Base-by-base conservation (phyloP, 2,888 invertebrate genomes). In the Aricia artaxerxes region DNA sequence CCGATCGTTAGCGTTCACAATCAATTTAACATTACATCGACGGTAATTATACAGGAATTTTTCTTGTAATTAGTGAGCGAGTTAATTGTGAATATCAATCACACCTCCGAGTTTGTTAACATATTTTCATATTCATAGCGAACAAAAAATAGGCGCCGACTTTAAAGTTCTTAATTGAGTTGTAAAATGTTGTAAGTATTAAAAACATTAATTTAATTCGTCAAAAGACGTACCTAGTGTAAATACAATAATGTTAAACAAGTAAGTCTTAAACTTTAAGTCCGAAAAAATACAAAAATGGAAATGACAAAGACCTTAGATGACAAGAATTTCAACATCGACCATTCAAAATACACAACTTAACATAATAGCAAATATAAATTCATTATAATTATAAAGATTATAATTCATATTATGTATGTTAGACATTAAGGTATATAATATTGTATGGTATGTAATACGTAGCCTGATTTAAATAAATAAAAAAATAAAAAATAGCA, bases 31-130 rank as follows among this genome's bases (percentile, higher is more conserved):
- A 84, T 84, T 84, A 85, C 84, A 82, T 83, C 86, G 82, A 82
- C 83, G 80, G 85, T 87, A 88, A 91, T 91, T 92, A 90, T 88
- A 88, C 80, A 81, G 79, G 81, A 76, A 57, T 83, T 85, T 88
- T 91, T 89, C 90, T 88, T 87, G 86, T 90, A 86, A 90, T 91
- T 89, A 90, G 83, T 82, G 82, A 77, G 81, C 79, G 81, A 84
- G 84, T 85, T 82, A 79, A 81, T 78, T 80, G 79, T 83, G 82
- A 83, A 80, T 84, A 88, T 88, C 84, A 85, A 87, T 88, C 87
- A 86, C 82, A 80, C 79, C 77, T 81, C 80, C n/a, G 13, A 73
- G 77, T 79, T 73, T 44, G n/a, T 73, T 79, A n/a, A 72, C 75
- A 38, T 76, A 40, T 64, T 60, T 44, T 72, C 49, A 53, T 44